Percentiles rank a stretch among this genome's conserved stretches.
Conservation (phyloP, 1,140 invertebrate genomes). For the Macrocentrus cingulum region DNA sequence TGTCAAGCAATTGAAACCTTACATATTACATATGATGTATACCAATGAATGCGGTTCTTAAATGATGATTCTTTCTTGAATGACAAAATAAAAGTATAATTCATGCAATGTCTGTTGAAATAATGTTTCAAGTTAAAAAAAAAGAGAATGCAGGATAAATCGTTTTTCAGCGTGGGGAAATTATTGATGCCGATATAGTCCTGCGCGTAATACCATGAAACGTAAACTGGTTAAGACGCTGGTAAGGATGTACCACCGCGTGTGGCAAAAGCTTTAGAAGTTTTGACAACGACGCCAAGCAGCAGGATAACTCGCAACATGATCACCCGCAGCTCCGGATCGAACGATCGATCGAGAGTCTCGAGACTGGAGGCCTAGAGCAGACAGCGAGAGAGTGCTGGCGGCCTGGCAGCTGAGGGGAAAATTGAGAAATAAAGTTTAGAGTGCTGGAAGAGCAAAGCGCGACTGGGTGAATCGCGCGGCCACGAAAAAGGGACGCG, state of each 20-base stretch:
- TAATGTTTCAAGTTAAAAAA: too few relatives aligned
- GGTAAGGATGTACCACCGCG: conserved; percentile 28
- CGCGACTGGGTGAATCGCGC: conserved; percentile 12
- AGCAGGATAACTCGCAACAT: conserved; percentile 24
- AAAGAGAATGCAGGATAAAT: too few relatives aligned
- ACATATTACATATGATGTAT: too few relatives aligned
- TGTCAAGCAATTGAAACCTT: too few relatives aligned
- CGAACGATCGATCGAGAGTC: conserved; percentile 25
- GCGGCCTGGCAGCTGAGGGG: neutral
- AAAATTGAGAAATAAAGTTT: conserved; percentile 23
- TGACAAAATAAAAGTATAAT: too few relatives aligned
- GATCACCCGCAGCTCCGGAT: conserved; percentile 27
- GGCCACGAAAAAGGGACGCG: conserved; percentile 8
- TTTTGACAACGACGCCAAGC: conserved; percentile 10
- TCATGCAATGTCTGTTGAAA: too few relatives aligned
- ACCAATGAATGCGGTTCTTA: too few relatives aligned
- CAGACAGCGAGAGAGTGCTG: too few relatives aligned
- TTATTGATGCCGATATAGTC: too few relatives aligned
- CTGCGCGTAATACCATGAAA: too few relatives aligned
- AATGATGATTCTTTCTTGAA: too few relatives aligned
- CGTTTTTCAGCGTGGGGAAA: too few relatives aligned
- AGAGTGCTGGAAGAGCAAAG: conserved; percentile 11
- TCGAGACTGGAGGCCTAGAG: conserved; percentile 15
- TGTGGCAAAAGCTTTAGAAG: conserved; percentile 22
- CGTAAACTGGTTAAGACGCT: conserved; percentile 34